Conservation (phyloP, 2,888 invertebrate species). For the Athalia rosae region DNA sequence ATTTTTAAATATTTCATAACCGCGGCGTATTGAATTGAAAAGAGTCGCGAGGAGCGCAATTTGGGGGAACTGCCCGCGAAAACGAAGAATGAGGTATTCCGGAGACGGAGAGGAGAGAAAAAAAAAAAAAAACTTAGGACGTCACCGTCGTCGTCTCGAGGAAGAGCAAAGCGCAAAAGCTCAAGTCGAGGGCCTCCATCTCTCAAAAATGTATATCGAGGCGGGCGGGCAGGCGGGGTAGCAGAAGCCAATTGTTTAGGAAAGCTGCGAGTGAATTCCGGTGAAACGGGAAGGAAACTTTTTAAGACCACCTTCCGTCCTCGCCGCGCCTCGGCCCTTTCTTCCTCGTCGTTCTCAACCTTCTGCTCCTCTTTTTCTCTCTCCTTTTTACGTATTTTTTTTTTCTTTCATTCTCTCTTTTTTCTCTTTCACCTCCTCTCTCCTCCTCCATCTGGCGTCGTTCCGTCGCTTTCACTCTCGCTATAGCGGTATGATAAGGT, state of each 20-base stretch:
- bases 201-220: conserved; percentile 39
- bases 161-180: conserved; percentile 10
- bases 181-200: conserved; percentile 2
- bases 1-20: conserved; percentile 34
- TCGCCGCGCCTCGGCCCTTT: no score
- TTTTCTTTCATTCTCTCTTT: conserved; percentile 17
- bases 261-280: conserved; percentile 49
- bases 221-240: conserved; percentile 31
- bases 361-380: conserved; percentile 1
- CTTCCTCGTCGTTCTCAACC: not conserved
- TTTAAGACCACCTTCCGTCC: conserved; percentile 46
- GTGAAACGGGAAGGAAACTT: conserved; percentile 50
- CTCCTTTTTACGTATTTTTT: not conserved
- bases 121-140: conserved; percentile 33
- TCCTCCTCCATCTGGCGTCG: conserved; percentile 27
- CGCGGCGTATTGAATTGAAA: conserved; percentile 29
- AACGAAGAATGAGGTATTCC: not conserved
- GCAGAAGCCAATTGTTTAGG: conserved; percentile 53
- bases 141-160: conserved; percentile 25
- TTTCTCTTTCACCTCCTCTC: conserved; percentile 6
- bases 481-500: not conserved
- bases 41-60: conserved; percentile 1
- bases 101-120: not conserved
- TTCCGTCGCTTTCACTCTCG: not conserved
- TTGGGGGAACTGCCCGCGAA: not conserved